Percentiles rank a stretch among this genome's conserved stretches.
Evolutionary conservation across 2,113 vertebrate genomes (phyloP).

Genomic region (Mobula hypostoma): DNA sequence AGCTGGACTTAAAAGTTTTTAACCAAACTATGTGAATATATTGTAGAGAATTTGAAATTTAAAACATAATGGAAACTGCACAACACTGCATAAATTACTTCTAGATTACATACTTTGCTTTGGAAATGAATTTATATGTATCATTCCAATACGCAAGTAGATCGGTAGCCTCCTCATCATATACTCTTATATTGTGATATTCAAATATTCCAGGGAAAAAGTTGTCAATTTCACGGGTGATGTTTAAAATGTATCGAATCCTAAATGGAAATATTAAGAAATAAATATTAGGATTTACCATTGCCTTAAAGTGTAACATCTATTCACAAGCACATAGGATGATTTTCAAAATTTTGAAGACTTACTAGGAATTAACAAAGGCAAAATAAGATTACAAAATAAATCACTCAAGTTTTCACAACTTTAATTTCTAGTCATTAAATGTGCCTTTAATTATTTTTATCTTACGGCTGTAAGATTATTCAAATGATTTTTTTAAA

Average conservation of each 20-base stretch:
- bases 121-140: conserved; percentile 96
- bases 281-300: background rate
- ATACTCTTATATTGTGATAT: conserved; percentile 94
- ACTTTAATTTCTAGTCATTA: too few species aligned
- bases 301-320: background rate
- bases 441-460: too few species aligned
- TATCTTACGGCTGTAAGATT: too few species aligned
- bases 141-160: conserved; percentile 97
- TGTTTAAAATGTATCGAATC: conserved; percentile 89
- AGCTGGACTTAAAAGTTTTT: background rate
- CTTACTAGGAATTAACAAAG: too few species aligned
- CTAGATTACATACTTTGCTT: conserved; percentile 77
- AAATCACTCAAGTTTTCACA: too few species aligned
- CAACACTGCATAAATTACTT: background rate
- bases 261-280: conserved; percentile 48
- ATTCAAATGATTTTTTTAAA: too few species aligned
- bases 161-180: conserved; percentile 94
- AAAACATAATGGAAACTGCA: background rate
- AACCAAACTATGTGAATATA: background rate
- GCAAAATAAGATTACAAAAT: too few species aligned
- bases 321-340: background rate
- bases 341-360: background rate
- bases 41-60: background rate
- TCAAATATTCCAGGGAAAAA: conserved; percentile 94
- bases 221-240: conserved; percentile 95